Evolutionary conservation across 2,797 vertebrate species (phyloP), one percentile per base, ranked within the genome.

Genomic region (Triplophysa bombifrons): DNA sequence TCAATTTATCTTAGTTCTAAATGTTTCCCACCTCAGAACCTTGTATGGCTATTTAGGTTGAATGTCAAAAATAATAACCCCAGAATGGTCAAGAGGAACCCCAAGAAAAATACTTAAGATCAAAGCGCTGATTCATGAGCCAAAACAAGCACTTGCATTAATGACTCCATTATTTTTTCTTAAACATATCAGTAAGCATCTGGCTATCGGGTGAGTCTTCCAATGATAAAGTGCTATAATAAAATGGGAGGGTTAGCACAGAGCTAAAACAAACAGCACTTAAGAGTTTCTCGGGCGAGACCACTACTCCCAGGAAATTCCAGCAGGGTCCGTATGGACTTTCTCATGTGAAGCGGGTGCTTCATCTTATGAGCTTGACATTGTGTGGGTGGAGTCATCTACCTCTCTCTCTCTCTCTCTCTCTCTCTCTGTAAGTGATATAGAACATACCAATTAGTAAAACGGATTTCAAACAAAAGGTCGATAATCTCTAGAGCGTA

Each of bases 51-150:
- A 41, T 64, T 30, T 46, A 27, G 53, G 58, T 46, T 44, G 75
- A 86, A 55, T 55, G 53, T 55, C 65, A 85, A 88, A 87, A 81
- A 87, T 81, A 83, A 78, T 58, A 85, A 80, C 60, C 63, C 12
- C 76, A 69, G 53, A 78, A 64, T 56, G 22, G n/a, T 51, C 63
- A 17, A 58, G 48, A 51, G 7, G 20, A n/a, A 20, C 19, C n/a
- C 51, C 5, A 53, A n/a, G 16, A 41, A 85, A 89, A 88, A 88
- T 85, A 84, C 85, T 90, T 85, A 83, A 87, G 89, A 92, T 92
- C 89, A 89, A 83, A 60, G 56, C 12, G 2, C 3, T 22, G 12
- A 25, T 25, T 60, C 56, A 25, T 25, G 56, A 60, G 20, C 20
- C 56, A 88, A 91, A 87, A 60, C 56, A 60, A 60, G 56, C 22